phyloP scores from a whole-genome alignment of 2,888 invertebrate genomes.

The Taphrorychus bicolor region DNA sequence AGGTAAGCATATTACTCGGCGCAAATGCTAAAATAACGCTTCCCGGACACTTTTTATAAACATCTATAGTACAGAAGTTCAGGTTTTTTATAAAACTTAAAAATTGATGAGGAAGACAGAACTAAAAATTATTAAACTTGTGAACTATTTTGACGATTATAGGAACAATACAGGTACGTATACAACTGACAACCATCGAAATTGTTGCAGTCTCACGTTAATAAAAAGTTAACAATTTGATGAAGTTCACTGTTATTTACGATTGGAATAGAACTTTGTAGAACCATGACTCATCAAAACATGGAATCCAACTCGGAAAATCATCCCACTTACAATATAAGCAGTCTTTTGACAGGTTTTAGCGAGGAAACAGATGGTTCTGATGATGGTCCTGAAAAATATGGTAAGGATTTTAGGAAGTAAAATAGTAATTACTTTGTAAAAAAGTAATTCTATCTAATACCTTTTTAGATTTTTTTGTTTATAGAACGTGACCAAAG shows the following conservation, averaged over 20 bases:
- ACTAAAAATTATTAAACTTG: background rate
- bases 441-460: too few species aligned
- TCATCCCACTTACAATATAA: background rate
- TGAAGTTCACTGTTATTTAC: too few species aligned
- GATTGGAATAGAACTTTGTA: too few species aligned
- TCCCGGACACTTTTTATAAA: background rate
- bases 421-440: background rate
- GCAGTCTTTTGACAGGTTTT: background rate
- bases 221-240: too few species aligned
- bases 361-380: background rate
- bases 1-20: constrained; percentile 32
- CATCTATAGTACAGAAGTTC: background rate
- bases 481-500: too few species aligned
- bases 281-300: background rate
- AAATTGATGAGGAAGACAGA: background rate
- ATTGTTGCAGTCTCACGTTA: too few species aligned
- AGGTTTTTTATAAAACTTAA: too few species aligned
- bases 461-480: too few species aligned
- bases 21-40: background rate
- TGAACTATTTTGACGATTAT: too few species aligned
- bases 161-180: too few species aligned
- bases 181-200: too few species aligned
- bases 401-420: constrained; percentile 36
- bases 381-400: constrained; percentile 36
- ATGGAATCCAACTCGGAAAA: background rate